Conservation (phyloP, 92 coral and sea anemone genomes). For the Blastomussa wellsi region DNA sequence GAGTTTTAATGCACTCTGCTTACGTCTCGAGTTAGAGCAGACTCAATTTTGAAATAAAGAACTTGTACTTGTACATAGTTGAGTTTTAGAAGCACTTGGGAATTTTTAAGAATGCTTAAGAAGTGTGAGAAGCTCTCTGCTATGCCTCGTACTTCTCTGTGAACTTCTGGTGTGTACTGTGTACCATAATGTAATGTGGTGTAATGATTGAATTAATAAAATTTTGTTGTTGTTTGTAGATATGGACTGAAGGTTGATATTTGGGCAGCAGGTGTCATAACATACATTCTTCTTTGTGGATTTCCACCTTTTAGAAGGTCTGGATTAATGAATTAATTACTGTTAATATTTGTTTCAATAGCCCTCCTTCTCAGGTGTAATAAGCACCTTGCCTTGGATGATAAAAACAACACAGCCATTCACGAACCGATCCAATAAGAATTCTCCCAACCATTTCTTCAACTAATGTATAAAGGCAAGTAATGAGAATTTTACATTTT, state of each 20-base stretch:
- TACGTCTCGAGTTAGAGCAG: too few species aligned
- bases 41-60: too few species aligned
- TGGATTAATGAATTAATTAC: neutral
- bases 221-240: constrained; percentile 45
- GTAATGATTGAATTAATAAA: too few species aligned
- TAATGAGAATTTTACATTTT: neutral
- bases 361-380: neutral
- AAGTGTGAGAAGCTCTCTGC: too few species aligned
- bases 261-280: constrained; percentile 98
- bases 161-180: too few species aligned
- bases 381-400: neutral
- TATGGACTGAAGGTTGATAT: constrained; percentile 95
- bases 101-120: too few species aligned
- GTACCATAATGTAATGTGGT: too few species aligned
- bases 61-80: too few species aligned
- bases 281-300: constrained; percentile 95
- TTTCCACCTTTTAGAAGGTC: constrained; percentile 99
- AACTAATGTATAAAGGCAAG: neutral
- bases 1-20: too few species aligned
- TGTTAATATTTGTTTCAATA: neutral
- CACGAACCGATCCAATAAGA: neutral
- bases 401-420: neutral
- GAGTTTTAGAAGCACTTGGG: too few species aligned
- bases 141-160: too few species aligned
- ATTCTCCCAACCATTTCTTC: neutral